Evolutionary conservation across 2,888 invertebrate species (phyloP).

Genomic region (Apocheima hispidaria): DNA sequence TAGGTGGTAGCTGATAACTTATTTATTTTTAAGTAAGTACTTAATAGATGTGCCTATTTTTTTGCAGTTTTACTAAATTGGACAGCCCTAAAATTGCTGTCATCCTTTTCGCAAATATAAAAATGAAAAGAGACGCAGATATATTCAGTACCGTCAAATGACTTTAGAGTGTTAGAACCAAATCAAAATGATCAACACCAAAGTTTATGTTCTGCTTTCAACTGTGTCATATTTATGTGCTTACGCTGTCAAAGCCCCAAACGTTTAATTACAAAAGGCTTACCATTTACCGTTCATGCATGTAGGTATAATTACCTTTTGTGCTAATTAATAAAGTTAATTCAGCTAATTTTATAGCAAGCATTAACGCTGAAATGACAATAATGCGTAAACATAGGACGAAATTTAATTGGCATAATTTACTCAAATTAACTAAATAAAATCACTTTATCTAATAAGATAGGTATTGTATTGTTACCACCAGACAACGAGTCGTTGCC

Average conservation of each 20-base stretch:
- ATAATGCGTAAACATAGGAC: not conserved
- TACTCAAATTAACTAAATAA: slow-evolving; percentile 27
- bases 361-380: not conserved
- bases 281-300: not conserved
- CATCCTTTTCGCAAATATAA: too few relatives aligned
- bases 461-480: slow-evolving; percentile 44
- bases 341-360: not conserved
- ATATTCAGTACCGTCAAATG: too few relatives aligned
- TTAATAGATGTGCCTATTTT: too few relatives aligned
- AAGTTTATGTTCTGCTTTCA: not conserved
- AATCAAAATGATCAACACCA: too few relatives aligned
- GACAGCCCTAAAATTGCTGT: too few relatives aligned
- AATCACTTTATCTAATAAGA: slow-evolving; percentile 26
- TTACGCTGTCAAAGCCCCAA: not conserved
- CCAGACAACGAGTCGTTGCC: slow-evolving; percentile 51
- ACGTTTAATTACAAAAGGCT: not conserved
- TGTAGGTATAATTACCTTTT: not conserved
- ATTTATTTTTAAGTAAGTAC: too few relatives aligned
- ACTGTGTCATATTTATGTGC: not conserved
- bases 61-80: too few relatives aligned
- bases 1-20: too few relatives aligned
- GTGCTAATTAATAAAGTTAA: not conserved
- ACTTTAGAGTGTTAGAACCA: too few relatives aligned
- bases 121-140: too few relatives aligned
- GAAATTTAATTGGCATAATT: slow-evolving; percentile 10